These are phyloP conservation scores for Scotopteryx bipunctaria DNA, from an alignment of 2,888 invertebrate genomes.

Conservation along the genomic window DNA sequence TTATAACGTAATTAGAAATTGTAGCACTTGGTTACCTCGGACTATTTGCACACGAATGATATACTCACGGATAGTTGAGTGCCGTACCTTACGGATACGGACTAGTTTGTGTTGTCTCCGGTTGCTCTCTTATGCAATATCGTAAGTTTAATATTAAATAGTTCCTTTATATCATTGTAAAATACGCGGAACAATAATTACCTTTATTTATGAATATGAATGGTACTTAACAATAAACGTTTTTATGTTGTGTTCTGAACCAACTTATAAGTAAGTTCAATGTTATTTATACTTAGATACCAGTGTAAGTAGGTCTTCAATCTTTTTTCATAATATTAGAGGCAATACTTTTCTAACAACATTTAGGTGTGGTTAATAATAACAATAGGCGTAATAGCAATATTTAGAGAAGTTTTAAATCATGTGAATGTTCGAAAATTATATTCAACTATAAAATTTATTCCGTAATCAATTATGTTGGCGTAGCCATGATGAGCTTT, in stretches of 20 bases:
- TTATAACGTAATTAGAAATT: slow-evolving; percentile 70
- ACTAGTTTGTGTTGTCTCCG: slow-evolving; percentile 56
- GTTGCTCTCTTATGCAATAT: slow-evolving; percentile 64
- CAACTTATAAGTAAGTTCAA: slow-evolving; percentile 61
- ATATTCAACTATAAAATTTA: slow-evolving; percentile 61
- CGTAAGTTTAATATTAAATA: slow-evolving; percentile 45
- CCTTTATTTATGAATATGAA: slow-evolving; percentile 59
- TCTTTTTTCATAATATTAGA: slow-evolving; percentile 76
- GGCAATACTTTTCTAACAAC: slow-evolving; percentile 81
- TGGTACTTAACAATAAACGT: slow-evolving; percentile 69
- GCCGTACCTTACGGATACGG: slow-evolving; percentile 40
- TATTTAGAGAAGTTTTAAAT: slow-evolving; percentile 69
- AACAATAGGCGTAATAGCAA: slow-evolving; percentile 77
- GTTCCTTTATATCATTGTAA: slow-evolving; percentile 55
- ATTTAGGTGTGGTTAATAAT: slow-evolving; percentile 76
- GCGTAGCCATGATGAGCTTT: slow-evolving; percentile 59
- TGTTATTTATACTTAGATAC: slow-evolving; percentile 61
- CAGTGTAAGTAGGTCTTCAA: slow-evolving; percentile 72
- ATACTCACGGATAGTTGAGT: slow-evolving; percentile 18
- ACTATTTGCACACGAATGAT: slow-evolving; percentile 68
- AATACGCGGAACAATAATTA: slow-evolving; percentile 43
- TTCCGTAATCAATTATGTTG: slow-evolving; percentile 61
- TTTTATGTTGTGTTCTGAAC: slow-evolving; percentile 55
- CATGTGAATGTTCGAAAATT: slow-evolving; percentile 57
- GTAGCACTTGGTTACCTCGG: slow-evolving; percentile 72